phyloP scores from a whole-genome alignment of 2,113 vertebrate species.

The Narcine bancroftii region DNA sequence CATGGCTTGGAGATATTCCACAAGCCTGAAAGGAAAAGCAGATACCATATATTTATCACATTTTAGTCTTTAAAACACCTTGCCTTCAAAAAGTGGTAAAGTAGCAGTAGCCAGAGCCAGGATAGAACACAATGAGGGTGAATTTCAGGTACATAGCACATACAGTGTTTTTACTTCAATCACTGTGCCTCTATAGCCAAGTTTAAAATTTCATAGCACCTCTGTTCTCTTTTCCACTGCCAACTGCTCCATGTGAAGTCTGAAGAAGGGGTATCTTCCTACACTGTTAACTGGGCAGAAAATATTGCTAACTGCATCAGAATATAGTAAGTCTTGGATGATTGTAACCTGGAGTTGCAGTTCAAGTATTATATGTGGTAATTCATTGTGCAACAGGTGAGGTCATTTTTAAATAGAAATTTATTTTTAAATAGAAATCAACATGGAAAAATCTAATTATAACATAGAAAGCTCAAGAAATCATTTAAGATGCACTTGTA shows the following conservation, averaged over 20 bases:
- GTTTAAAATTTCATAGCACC: not conserved
- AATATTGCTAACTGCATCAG: not conserved
- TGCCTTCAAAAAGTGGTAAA: not conserved
- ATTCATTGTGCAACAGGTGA: not conserved
- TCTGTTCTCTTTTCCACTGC: not conserved
- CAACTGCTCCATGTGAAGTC: not conserved
- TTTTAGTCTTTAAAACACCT: not conserved
- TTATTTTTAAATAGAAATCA: not conserved
- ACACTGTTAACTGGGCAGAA: not conserved
- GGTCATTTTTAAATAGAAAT: not conserved
- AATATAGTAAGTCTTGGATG: too few relatives aligned
- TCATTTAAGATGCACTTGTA: not conserved
- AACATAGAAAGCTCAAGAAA: not conserved
- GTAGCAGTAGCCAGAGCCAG: not conserved
- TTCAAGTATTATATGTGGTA: not conserved
- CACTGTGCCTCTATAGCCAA: too few relatives aligned
- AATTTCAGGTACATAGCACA: fast-evolving
- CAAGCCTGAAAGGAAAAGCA: conserved; percentile 57
- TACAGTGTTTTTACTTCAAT: too few relatives aligned
- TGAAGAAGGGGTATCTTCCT: not conserved
- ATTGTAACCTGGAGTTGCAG: not conserved
- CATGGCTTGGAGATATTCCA: conserved; percentile 95
- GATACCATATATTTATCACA: not conserved
- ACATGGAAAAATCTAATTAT: not conserved
- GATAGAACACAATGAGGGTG: too few relatives aligned